These are phyloP conservation scores for Plagiodera versicolora DNA, from an alignment of 2,888 invertebrate species.

Conservation along the genomic window DNA sequence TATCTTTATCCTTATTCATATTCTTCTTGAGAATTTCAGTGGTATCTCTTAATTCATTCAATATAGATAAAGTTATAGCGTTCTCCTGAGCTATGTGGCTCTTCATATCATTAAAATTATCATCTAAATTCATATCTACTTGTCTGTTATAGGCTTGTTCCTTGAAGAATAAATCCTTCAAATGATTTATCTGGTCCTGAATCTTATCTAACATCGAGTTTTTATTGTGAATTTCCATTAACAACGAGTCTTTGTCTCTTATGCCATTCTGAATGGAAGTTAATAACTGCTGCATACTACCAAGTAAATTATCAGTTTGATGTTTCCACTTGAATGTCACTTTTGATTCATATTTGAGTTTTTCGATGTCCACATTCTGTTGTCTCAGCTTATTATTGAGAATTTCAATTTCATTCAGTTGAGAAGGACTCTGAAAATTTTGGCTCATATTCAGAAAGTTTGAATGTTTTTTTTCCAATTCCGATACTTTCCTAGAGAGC, in stretches of 20 bases:
- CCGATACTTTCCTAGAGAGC: conserved; percentile 33
- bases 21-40: conserved; percentile 43
- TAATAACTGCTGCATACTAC: conserved; percentile 54
- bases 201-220: conserved; percentile 40
- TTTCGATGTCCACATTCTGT: conserved; percentile 39
- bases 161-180: conserved; percentile 43
- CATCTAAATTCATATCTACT: conserved; percentile 37
- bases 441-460: conserved; percentile 13
- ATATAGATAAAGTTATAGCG: conserved; percentile 47
- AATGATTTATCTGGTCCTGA: conserved; percentile 39
- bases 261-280: conserved; percentile 30
- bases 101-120: conserved; percentile 46
- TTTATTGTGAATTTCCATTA: conserved; percentile 38
- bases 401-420: conserved; percentile 17
- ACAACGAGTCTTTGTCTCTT: conserved; percentile 35
- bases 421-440: conserved; percentile 5
- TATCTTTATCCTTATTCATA: conserved; percentile 37
- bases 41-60: conserved; percentile 50
- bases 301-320: conserved; percentile 55
- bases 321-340: conserved; percentile 60
- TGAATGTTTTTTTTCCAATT: conserved; percentile 31
- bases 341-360: conserved; percentile 49
- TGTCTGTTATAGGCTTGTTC: conserved; percentile 42
- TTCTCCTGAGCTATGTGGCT: conserved; percentile 51
- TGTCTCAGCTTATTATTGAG: conserved; percentile 33